Evolutionary conservation across 2,797 vertebrate genomes (phyloP).

Genomic region (Notolepis coatsorum): DNA sequence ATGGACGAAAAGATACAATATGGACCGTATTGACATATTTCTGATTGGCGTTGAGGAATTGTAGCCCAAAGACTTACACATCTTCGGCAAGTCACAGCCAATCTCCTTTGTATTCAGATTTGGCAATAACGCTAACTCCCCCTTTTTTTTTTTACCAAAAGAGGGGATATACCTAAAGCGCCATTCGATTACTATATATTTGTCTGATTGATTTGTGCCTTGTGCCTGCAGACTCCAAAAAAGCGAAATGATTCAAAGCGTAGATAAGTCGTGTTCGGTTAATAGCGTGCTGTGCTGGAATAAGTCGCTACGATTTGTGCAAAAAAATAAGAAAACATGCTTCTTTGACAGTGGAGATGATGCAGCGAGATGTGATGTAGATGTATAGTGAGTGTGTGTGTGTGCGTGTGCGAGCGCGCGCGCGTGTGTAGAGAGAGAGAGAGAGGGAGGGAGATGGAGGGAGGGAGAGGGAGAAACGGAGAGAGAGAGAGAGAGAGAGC

Average conservation of each 20-base stretch:
- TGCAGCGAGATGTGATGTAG: constrained; percentile 44
- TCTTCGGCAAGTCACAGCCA: constrained; percentile 52
- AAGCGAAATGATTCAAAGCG: neutral
- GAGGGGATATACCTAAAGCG: no score
- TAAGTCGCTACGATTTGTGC: constrained; percentile 30
- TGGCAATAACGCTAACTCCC: no score
- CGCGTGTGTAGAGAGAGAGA: neutral
- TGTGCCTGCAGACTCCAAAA: neutral
- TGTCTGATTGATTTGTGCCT: constrained; percentile 46
- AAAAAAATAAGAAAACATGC: constrained; percentile 33
- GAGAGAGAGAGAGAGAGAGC: constrained; percentile 65
- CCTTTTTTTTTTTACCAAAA: no score
- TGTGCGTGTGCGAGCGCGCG: neutral
- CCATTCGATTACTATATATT: no score
- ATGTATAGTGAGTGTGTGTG: no score
- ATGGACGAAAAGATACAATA: constrained; percentile 48
- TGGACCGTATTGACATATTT: constrained; percentile 64
- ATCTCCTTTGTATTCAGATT: constrained; percentile 25
- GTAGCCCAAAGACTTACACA: constrained; percentile 58
- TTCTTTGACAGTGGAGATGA: constrained; percentile 65
- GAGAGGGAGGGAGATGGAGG: constrained; percentile 13
- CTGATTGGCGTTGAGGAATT: constrained; percentile 57
- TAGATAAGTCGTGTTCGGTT: neutral
- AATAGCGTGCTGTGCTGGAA: constrained; percentile 1
- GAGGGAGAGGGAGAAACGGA: constrained; percentile 27